Conservation (phyloP, 2,888 invertebrate species). For the Cerceris ruficornis region DNA sequence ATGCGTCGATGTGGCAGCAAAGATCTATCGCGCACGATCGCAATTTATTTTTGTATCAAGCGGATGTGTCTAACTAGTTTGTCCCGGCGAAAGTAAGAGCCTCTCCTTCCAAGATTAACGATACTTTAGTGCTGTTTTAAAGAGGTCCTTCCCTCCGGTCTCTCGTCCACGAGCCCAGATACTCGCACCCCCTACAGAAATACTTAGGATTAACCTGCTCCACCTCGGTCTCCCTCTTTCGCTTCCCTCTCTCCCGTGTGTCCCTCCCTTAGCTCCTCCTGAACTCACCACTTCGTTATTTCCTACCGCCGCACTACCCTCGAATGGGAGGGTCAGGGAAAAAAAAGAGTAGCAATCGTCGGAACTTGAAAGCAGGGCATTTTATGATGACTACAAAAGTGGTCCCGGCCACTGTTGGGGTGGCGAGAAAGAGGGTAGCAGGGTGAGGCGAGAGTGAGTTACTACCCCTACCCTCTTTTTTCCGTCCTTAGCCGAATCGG, state of each 20-base stretch:
- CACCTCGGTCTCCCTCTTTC: conserved; percentile 37
- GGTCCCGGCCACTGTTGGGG: conserved; percentile 70
- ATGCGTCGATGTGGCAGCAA: conserved; percentile 23
- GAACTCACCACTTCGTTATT: conserved; percentile 71
- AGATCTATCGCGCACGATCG: conserved; percentile 75
- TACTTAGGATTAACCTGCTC: conserved; percentile 63
- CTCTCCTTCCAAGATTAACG: conserved; percentile 80
- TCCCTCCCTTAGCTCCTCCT: conserved; percentile 43
- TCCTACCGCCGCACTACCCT: conserved; percentile 61
- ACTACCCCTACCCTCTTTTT: conserved; percentile 55
- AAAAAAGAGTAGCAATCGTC: conserved; percentile 67
- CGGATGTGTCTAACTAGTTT: conserved; percentile 80
- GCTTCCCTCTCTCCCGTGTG: conserved; percentile 14
- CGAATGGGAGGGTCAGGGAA: conserved; percentile 44
- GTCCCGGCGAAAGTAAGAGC: conserved; percentile 77
- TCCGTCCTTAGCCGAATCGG: conserved; percentile 54
- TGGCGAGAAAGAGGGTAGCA: conserved; percentile 65
- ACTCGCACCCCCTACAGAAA: conserved; percentile 51
- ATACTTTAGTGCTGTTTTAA: conserved; percentile 81
- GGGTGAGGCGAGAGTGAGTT: conserved; percentile 58
- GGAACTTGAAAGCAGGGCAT: conserved; percentile 72
- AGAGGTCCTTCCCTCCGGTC: conserved; percentile 69
- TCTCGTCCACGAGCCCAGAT: conserved; percentile 38
- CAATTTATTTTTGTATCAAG: conserved; percentile 81
- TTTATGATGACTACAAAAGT: conserved; percentile 76